These are phyloP conservation scores for Hystrix cristata DNA, from an alignment of 2,113 vertebrate genomes.

Conservation along the genomic window DNA sequence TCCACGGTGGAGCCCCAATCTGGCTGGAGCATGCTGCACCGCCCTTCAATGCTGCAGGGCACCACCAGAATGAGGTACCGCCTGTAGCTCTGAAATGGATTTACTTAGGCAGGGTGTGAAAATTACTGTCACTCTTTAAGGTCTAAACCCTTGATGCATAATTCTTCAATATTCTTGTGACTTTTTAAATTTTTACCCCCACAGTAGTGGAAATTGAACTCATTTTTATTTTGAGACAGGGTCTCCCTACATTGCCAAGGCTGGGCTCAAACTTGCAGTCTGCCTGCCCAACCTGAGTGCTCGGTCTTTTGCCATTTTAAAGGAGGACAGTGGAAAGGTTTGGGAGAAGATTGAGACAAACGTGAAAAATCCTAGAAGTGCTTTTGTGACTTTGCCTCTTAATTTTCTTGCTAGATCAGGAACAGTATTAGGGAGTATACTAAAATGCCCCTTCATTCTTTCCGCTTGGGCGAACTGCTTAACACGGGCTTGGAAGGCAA, in stretches of 20 bases:
- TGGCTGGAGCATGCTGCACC: conserved; percentile 97
- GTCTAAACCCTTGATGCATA: neutral
- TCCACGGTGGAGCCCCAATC: conserved; percentile 96
- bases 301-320: neutral
- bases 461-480: neutral
- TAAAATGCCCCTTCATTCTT: neutral
- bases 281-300: neutral
- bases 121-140: neutral
- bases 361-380: neutral
- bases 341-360: neutral
- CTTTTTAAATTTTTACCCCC: neutral
- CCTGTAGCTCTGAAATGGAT: neutral
- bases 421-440: neutral
- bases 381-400: neutral
- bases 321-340: neutral
- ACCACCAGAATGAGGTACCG: conserved; percentile 92
- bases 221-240: neutral
- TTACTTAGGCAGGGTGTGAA: neutral
- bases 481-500: neutral
- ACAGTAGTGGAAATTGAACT: neutral
- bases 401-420: neutral
- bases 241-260: neutral
- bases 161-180: neutral
- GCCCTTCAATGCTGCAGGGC: conserved; percentile 92
- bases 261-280: neutral